phyloP scores from a whole-genome alignment of 2,113 vertebrate species.

The Ranitomeya variabilis region DNA sequence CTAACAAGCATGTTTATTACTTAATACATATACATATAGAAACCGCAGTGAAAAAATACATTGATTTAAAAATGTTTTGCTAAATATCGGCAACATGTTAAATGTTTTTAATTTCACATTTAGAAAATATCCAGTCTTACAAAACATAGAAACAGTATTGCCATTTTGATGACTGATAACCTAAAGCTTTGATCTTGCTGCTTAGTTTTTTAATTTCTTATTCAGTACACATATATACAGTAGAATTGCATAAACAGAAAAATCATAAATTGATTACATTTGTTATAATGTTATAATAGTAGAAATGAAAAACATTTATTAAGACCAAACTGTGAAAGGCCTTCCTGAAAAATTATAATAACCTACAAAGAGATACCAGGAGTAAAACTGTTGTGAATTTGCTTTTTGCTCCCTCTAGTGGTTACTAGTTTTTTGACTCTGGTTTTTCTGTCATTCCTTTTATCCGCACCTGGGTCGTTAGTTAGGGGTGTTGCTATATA shows the following conservation, averaged over 20 bases:
- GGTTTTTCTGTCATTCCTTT: too few species aligned
- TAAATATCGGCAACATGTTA: not conserved
- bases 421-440: too few species aligned
- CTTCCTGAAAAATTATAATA: too few species aligned
- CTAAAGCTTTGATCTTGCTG: not conserved
- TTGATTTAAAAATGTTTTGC: not conserved
- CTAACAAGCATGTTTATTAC: not conserved
- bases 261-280: not conserved
- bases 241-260: not conserved
- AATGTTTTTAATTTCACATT: not conserved
- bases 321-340: too few species aligned
- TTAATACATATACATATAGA: not conserved
- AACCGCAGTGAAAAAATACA: not conserved
- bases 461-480: too few species aligned
- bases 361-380: too few species aligned
- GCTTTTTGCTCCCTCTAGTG: too few species aligned
- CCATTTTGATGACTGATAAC: too few species aligned
- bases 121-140: not conserved
- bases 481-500: too few species aligned
- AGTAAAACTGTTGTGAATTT: too few species aligned
- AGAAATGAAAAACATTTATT: not conserved
- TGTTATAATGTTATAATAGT: not conserved
- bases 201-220: not conserved
- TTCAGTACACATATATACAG: not conserved
- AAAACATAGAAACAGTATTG: too few species aligned